Evolutionary conservation across 2,888 invertebrate species (phyloP), one percentile per base, ranked within the genome.

Genomic region (Melipona beecheii): DNA sequence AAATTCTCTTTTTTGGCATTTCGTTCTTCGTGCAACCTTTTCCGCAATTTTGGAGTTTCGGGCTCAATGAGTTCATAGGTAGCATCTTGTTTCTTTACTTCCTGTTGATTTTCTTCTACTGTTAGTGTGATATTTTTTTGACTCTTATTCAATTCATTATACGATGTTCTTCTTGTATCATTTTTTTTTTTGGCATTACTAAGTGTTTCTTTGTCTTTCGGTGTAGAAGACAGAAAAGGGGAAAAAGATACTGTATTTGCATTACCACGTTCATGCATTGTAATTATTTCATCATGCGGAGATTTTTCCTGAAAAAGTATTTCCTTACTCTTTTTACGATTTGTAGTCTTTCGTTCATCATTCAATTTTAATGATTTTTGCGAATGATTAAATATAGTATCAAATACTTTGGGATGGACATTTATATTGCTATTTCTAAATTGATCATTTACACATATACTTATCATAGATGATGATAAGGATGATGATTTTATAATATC

Each of bases 11-110:
- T 43, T 0, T 83, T 15, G 1, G 0, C 13, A 4, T 4, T 50
- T 21, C 5, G 58, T 58, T 58, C 15, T n/a, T n/a, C 5, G n/a
- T 24, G 15, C n/a, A 56, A 2, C 15, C 11, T n/a, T 2, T 50
- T 36, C 66, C 80, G 74, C 70, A 88, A 83, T 52, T 52, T 69
- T 13, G 89, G 86, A 13, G 87, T 88, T 52, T 85, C 77, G 5
- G 89, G 87, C 58, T 87, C 87, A 0, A 15, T 21, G 6, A 89
- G 79, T 24, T 89, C 89, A 17, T 89, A 89, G 0, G 89, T 87
- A 6, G 43, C 56, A 54, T 88, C 27, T 24, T 54, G 84, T 0
- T 50, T 56, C 19, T 65, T 77, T 15, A 69, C n/a, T 50, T 56
- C 52, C 3, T n/a, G 27, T 13, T 78, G 52, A 36, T 75, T 2